These are phyloP conservation scores for Gari tellinella DNA, from an alignment of 2,888 invertebrate genomes.

Conservation along the genomic window DNA sequence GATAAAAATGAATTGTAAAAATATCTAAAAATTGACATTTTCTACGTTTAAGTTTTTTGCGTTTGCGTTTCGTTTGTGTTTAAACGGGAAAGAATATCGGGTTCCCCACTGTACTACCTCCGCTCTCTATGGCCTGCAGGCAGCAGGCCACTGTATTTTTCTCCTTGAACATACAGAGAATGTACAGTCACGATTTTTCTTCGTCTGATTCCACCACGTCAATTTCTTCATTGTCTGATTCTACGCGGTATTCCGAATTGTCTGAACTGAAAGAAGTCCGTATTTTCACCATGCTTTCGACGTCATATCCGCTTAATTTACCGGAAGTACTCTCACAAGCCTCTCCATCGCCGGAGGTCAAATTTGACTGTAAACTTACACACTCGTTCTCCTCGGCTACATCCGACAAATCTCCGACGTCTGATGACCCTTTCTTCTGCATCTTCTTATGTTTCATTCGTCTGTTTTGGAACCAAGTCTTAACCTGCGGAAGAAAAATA, in stretches of 20 bases:
- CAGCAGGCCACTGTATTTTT: no score
- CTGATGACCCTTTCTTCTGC: constrained; percentile 76
- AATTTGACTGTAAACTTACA: constrained; percentile 55
- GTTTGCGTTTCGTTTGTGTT: no score
- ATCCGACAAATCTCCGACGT: constrained; percentile 60
- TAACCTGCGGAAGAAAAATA: no score
- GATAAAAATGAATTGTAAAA: no score
- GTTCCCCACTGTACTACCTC: no score
- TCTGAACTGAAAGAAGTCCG: constrained; percentile 39
- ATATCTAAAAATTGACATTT: no score
- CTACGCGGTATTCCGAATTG: constrained; percentile 21
- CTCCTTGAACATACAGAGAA: no score
- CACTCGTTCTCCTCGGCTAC: constrained; percentile 46
- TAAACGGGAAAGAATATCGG: no score
- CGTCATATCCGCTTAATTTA: constrained; percentile 52
- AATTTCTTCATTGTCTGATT: constrained; percentile 72
- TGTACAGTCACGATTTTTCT: constrained; percentile 54
- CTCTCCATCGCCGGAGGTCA: constrained; percentile 43
- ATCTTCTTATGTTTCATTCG: constrained; percentile 89
- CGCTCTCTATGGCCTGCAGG: no score
- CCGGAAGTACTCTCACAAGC: constrained; percentile 8
- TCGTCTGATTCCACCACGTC: constrained; percentile 76
- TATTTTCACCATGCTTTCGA: constrained; percentile 46
- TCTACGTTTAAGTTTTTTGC: no score
- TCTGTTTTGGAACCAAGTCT: constrained; percentile 99